Evolutionary conservation across 2,888 invertebrate genomes (phyloP).

Genomic region (Callimorpha dominula): DNA sequence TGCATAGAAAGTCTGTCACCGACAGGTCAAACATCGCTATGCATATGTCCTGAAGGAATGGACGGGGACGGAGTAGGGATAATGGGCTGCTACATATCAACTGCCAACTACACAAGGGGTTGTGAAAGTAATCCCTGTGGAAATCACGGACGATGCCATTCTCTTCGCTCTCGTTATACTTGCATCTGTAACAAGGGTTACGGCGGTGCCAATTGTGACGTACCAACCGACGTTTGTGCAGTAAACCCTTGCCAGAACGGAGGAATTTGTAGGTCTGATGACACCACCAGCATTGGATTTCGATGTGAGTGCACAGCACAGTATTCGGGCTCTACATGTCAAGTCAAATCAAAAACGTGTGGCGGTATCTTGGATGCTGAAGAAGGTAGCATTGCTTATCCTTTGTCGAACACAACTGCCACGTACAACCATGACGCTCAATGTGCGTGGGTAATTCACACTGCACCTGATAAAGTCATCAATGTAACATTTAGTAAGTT

Average conservation of each 20-base stretch:
- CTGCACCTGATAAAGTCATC: slow-evolving; percentile 89
- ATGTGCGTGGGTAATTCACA: slow-evolving; percentile 94
- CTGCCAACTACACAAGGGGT: slow-evolving; percentile 66
- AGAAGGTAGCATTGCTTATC: slow-evolving; percentile 90
- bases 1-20: slow-evolving; percentile 90
- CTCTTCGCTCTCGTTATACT: slow-evolving; percentile 73
- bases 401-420: slow-evolving; percentile 76
- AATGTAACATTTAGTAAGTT: slow-evolving; percentile 93
- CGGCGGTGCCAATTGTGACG: slow-evolving; percentile 89
- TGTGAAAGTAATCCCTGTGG: slow-evolving; percentile 86
- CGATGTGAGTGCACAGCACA: slow-evolving; percentile 89
- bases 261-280: slow-evolving; percentile 89
- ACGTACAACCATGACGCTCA: slow-evolving; percentile 88
- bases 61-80: slow-evolving; percentile 93
- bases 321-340: slow-evolving; percentile 90
- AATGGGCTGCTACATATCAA: slow-evolving; percentile 89
- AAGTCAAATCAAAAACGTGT: slow-evolving; percentile 79
- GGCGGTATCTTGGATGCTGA: slow-evolving; percentile 76
- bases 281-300: slow-evolving; percentile 62
- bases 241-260: slow-evolving; percentile 93
- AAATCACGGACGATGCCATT: slow-evolving; percentile 87
- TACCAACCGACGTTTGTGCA: slow-evolving; percentile 87
- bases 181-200: slow-evolving; percentile 88
- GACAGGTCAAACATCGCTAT: slow-evolving; percentile 88
- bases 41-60: slow-evolving; percentile 93